phyloP scores from a whole-genome alignment of 2,797 vertebrate genomes.

The Cephalopachus bancanus region DNA sequence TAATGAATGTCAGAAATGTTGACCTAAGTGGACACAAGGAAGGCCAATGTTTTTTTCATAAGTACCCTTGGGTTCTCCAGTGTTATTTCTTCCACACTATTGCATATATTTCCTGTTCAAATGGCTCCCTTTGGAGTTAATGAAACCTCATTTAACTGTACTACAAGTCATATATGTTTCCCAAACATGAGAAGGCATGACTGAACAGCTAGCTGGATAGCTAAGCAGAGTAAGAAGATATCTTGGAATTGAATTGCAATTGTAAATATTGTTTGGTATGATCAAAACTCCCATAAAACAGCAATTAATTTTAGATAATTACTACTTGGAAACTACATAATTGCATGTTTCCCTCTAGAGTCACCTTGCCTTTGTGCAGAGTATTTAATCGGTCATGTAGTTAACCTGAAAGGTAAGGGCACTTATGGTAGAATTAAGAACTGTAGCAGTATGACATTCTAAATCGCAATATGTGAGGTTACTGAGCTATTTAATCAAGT shows the following conservation, averaged over 20 bases:
- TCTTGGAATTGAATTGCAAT: slow-evolving; percentile 69
- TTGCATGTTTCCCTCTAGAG: slow-evolving; percentile 79
- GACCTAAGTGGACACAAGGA: slow-evolving; percentile 58
- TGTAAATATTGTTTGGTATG: slow-evolving; percentile 81
- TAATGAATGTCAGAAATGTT: slow-evolving; percentile 76
- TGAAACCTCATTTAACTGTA: slow-evolving; percentile 66
- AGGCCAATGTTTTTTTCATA: slow-evolving; percentile 9
- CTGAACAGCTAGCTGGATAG: slow-evolving; percentile 61
- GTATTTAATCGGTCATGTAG: slow-evolving; percentile 76
- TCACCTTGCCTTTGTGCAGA: slow-evolving; percentile 82
- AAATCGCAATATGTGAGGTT: slow-evolving; percentile 61
- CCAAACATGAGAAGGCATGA: slow-evolving; percentile 52
- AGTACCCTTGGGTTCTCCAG: slow-evolving; percentile 13
- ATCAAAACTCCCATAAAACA: slow-evolving; percentile 79
- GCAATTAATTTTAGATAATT: slow-evolving; percentile 85
- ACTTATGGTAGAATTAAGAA: slow-evolving; percentile 75
- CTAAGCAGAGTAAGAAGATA: slow-evolving; percentile 61
- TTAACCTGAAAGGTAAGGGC: slow-evolving; percentile 77
- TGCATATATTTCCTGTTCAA: slow-evolving; percentile 55
- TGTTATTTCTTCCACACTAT: slow-evolving; percentile 72
- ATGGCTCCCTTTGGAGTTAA: slow-evolving; percentile 69
- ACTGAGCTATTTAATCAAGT: slow-evolving; percentile 74
- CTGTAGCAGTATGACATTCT: slow-evolving; percentile 66
- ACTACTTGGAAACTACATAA: slow-evolving; percentile 81
- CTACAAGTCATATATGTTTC: slow-evolving; percentile 62